phyloP scores from a whole-genome alignment of 2,888 invertebrate genomes.

The Ormyrus thymus region DNA sequence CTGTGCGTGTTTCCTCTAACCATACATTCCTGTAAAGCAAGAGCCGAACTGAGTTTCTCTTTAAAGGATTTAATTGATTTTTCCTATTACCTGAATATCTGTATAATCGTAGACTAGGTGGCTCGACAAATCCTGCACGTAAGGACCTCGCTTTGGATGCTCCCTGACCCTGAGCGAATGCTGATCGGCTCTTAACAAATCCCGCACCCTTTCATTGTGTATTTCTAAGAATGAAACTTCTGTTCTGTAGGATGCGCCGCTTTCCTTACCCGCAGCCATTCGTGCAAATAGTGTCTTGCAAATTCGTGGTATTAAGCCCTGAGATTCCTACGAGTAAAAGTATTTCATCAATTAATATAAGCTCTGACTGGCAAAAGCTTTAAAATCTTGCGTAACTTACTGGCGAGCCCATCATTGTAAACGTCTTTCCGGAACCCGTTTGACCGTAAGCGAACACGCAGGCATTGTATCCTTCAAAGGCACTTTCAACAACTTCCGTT shows the following conservation, averaged over 20 bases:
- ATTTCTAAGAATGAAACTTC: slow-evolving; percentile 92
- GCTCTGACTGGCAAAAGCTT: not conserved
- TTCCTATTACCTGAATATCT: slow-evolving; percentile 83
- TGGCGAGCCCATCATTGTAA: slow-evolving; percentile 92
- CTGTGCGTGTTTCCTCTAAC: slow-evolving; percentile 87
- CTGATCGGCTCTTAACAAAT: slow-evolving; percentile 79
- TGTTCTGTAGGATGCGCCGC: slow-evolving; percentile 88
- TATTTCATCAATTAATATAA: not conserved
- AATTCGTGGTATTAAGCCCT: slow-evolving; percentile 90
- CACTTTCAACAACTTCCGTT: slow-evolving; percentile 86
- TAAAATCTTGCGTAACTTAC: slow-evolving; percentile 73
- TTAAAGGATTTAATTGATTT: too few species aligned
- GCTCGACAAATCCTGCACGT: slow-evolving; percentile 90
- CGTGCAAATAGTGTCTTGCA: slow-evolving; percentile 89
- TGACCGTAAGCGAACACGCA: slow-evolving; percentile 95
- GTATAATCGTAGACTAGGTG: slow-evolving; percentile 91
- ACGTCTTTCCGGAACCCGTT: slow-evolving; percentile 93
- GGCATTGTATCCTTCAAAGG: slow-evolving; percentile 90
- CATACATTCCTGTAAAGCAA: slow-evolving; percentile 81
- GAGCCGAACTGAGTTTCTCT: not conserved
- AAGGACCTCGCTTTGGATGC: slow-evolving; percentile 87
- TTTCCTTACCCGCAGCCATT: slow-evolving; percentile 87
- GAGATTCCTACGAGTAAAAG: slow-evolving; percentile 80
- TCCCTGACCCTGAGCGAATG: slow-evolving; percentile 87
- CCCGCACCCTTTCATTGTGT: slow-evolving; percentile 89